A percentile compares a stretch with the other conserved stretches of the same genome.
These are phyloP conservation scores for Brachynemurus nebulosus DNA, from an alignment of 2,888 invertebrate species.

Conservation along the genomic window DNA sequence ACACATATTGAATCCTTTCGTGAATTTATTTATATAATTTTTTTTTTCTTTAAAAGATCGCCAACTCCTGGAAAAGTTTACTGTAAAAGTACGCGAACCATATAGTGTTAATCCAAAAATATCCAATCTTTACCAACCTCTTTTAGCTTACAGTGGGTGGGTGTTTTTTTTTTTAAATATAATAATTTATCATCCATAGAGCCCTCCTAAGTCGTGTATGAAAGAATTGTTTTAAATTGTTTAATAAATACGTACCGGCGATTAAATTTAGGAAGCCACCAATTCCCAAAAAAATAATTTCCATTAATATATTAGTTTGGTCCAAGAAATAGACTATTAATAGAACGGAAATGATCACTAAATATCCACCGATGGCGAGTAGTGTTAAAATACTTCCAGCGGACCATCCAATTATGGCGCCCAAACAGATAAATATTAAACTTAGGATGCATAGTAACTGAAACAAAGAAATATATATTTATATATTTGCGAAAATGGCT, in stretches of 20 bases:
- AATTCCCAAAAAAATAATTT: slow-evolving; percentile 12
- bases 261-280: slow-evolving; percentile 13
- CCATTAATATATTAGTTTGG: slow-evolving; percentile 11
- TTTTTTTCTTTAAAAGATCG: too few species aligned
- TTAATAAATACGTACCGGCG: slow-evolving; percentile 9
- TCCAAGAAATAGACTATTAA: slow-evolving; percentile 14
- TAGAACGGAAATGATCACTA: slow-evolving; percentile 13
- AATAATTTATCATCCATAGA: too few species aligned
- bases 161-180: too few species aligned
- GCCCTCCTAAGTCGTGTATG: background rate
- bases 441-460: slow-evolving; percentile 6
- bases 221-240: background rate
- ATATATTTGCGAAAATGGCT: background rate
- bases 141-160: too few species aligned
- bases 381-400: slow-evolving; percentile 7
- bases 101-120: too few species aligned
- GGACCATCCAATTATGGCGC: slow-evolving; percentile 6
- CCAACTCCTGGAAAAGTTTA: too few species aligned
- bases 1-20: too few species aligned
- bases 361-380: slow-evolving; percentile 9
- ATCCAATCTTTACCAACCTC: too few species aligned
- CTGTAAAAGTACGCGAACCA: too few species aligned
- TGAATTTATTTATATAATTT: too few species aligned
- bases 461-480: background rate
- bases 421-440: slow-evolving; percentile 7